Conservation (phyloP, 2,113 vertebrate genomes). For the Aythya baeri region DNA sequence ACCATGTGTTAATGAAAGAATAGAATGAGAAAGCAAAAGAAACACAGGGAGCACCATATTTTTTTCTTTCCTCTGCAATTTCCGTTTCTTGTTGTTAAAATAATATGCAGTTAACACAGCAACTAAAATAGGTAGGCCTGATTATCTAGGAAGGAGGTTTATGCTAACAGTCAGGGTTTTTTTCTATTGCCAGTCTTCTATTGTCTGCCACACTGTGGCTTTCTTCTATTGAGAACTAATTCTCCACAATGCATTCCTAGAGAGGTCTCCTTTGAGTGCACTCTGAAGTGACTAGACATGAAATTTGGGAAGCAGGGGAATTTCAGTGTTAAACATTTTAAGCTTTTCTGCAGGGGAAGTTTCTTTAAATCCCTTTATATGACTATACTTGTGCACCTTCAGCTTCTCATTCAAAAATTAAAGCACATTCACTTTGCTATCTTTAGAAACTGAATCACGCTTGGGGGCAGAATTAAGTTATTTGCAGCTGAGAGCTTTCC, state of each 20-base stretch:
- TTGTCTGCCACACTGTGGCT: slow-evolving; percentile 4
- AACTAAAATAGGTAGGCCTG: neutral
- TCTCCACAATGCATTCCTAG: neutral
- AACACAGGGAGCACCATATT: accelerated
- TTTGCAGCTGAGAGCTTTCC: neutral
- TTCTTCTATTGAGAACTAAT: neutral
- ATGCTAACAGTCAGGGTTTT: neutral
- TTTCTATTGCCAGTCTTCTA: neutral
- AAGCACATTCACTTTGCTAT: slow-evolving; percentile 22
- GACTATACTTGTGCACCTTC: slow-evolving; percentile 26
- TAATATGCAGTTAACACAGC: neutral
- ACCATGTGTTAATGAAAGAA: neutral
- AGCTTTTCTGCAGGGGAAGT: slow-evolving; percentile 28
- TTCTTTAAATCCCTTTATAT: slow-evolving; percentile 38
- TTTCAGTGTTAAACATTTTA: slow-evolving; percentile 42
- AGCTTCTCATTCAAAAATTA: slow-evolving; percentile 51
- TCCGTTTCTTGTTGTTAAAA: neutral
- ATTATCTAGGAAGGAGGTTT: neutral
- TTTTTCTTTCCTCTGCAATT: neutral
- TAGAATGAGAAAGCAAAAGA: neutral
- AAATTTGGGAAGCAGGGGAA: slow-evolving; percentile 28
- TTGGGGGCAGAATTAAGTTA: neutral
- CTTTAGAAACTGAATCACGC: neutral
- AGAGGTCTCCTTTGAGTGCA: slow-evolving; percentile 11
- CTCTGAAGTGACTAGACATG: slow-evolving; percentile 11